Evolutionary conservation across 2,888 invertebrate species (phyloP), one percentile per base, ranked within the genome.

Genomic region (Dysmachus trigonus): DNA sequence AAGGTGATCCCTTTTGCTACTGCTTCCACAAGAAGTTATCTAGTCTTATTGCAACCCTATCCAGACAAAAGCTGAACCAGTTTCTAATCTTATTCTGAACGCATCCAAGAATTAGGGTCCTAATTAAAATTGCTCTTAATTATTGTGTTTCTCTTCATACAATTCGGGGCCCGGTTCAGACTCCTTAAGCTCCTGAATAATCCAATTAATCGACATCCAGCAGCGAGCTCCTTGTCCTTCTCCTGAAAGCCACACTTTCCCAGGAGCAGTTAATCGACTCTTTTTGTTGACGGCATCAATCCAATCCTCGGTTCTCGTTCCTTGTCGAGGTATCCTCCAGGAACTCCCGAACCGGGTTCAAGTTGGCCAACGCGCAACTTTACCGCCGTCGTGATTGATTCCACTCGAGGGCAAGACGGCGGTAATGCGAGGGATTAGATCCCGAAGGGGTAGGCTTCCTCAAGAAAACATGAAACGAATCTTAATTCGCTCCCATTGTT

Each of bases 401-500:
- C 79, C 79, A 47, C 79, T 79, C 51, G 30, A 79, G 27, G 38
- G 30, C 38, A 47, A 79, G 79, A 79, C 82, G 71, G 71, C 27
- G 30, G 51, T 6, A 51, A 18, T 30, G 79, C 13, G 31, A 79
- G 47, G 79, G 79, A 79, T 79, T 79, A 79, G 51, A 30, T 10
- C n/a, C 10, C 27, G 33, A 38, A 82, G 71, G 82, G 82, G 53
- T 41, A 22, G 71, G 53, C 15, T 27, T 71, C 71, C 72, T 83
- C 85, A 86, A 74, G 73, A 86, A 85, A 87, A 86, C 77, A 84
- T 85, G 77, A 77, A 85, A 86, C 51, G 86, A 87, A 85, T 86
- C 85, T 85, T 86, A 86, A 87, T 86, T 87, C 76, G 76, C 77
- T 71, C 71, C 71, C 77, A 87, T 87, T 86, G 86, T 87, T 87